Evolutionary conservation across 2,888 invertebrate genomes (phyloP).

Genomic region (Nemoura dubitans): DNA sequence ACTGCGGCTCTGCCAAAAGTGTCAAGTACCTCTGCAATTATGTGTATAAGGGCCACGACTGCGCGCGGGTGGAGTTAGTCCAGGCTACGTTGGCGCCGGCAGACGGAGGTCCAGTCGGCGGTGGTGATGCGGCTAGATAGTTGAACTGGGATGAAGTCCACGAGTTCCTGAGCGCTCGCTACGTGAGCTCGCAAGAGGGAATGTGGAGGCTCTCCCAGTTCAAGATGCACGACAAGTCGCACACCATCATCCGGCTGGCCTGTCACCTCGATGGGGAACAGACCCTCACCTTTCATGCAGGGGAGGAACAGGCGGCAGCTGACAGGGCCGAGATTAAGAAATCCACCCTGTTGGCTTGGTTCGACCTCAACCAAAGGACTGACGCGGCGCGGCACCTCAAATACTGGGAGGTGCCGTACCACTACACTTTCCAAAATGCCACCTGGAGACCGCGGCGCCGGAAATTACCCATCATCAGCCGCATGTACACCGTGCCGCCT

Average conservation of each 20-base stretch:
- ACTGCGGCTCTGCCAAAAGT: neutral
- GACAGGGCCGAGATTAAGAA: no score
- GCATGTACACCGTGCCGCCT: conserved; percentile 56
- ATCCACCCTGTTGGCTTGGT: neutral
- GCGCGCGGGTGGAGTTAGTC: conserved; percentile 48
- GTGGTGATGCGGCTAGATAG: no score
- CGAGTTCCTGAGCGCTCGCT: neutral
- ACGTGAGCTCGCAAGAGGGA: neutral
- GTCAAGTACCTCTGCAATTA: conserved; percentile 53
- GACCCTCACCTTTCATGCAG: neutral
- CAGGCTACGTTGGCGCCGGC: conserved; percentile 27
- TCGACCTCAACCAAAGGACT: neutral
- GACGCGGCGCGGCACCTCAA: neutral
- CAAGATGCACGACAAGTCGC: conserved; percentile 1
- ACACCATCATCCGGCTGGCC: neutral
- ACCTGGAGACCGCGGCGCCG: neutral
- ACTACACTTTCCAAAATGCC: neutral
- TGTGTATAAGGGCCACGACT: conserved; percentile 53
- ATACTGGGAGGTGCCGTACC: neutral
- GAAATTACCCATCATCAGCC: conserved; percentile 39
- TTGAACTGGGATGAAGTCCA: neutral
- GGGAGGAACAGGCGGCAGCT: neutral
- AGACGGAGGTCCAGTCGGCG: neutral
- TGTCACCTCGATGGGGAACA: neutral
- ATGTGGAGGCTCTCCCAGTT: neutral